Base-by-base conservation (phyloP, 2,113 vertebrate genomes). In the Sylvilagus bachmani region DNA sequence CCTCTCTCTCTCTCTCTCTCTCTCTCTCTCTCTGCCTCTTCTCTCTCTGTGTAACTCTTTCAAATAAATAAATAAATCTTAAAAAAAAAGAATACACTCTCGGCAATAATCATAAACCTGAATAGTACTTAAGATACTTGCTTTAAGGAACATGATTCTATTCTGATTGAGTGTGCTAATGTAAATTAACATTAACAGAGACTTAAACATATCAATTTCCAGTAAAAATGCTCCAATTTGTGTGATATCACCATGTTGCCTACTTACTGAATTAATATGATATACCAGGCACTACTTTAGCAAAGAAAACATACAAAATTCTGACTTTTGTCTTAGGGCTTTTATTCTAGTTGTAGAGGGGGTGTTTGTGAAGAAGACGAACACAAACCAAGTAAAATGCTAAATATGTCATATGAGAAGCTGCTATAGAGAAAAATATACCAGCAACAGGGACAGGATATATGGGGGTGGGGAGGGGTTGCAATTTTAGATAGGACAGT, bases 201-300 rank as follows among this genome's bases (percentile, higher is more conserved):
- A 93, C 94, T 93, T 92, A 29, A 55, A 73, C 89, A 84, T 64
- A 70, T 16, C 44, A 90, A 13, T 92, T 94, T 90, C 58, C 70
- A 80, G 17, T 61, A 94, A 90, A 91, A 94, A 74, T 74, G 21
- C 29, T 88, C n/a, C 64, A 66, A 1, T 92, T 53, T 87, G 91
- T 87, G 38, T 74, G 55, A 73, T 85, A 91, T 89, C 9, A 84
- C 4, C 19, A 38, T 69, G 21, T 27, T 89, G 38, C 78, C 93
- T 24, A 61, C 24, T 79, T 86, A 79, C 5, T 83, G 66, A 62
- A 31, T 61, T 90, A 55, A 21, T 67, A 36, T 3, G 11, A 55
- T 51, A 3, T 86, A 58, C 5, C 67, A 87, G 66, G 38, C 36
- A 69, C 0, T 44, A 38, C 44, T 69, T 25, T 62, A 90, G 84